Evolutionary conservation across 1,140 invertebrate species (phyloP).

Genomic region (Cyrtorhinus lividipennis): DNA sequence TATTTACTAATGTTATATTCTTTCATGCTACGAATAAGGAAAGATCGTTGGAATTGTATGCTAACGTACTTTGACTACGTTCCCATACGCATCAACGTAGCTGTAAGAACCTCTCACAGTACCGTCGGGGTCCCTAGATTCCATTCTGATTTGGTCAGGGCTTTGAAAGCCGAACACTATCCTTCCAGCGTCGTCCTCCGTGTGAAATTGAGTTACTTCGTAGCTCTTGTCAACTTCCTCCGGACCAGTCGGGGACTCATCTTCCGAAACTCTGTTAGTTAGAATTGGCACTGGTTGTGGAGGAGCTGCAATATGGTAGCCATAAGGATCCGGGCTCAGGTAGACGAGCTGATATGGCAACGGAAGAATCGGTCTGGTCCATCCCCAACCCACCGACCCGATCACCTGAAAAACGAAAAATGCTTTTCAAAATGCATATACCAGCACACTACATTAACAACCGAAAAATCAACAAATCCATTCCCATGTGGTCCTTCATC

Average conservation of each 20-base stretch:
- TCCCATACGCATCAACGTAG: conserved; percentile 29
- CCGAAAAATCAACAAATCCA: too few species aligned
- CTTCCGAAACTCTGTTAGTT: background rate
- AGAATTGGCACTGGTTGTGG: background rate
- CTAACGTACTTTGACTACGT: conserved; percentile 28
- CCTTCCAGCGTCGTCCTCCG: conserved; percentile 23
- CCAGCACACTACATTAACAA: too few species aligned
- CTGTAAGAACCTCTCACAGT: conserved; percentile 30
- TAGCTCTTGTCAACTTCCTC: background rate
- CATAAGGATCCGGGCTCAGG: background rate
- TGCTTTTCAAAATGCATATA: too few species aligned
- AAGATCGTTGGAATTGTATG: too few species aligned
- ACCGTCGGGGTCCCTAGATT: conserved; percentile 28
- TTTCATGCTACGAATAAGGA: too few species aligned
- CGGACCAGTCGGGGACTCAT: background rate
- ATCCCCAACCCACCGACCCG: background rate
- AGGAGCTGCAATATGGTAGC: background rate
- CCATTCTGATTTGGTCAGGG: conserved; percentile 26
- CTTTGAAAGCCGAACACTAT: conserved; percentile 25
- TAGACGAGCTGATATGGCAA: background rate
- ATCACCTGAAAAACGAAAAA: background rate
- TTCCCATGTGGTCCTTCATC: too few species aligned
- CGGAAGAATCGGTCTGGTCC: background rate
- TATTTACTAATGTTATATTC: too few species aligned
- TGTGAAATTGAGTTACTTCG: conserved; percentile 19